Percentiles rank a stretch among this genome's conserved stretches.
These are phyloP conservation scores for Sicus ferrugineus DNA, from an alignment of 2,888 invertebrate species.

Conservation along the genomic window DNA sequence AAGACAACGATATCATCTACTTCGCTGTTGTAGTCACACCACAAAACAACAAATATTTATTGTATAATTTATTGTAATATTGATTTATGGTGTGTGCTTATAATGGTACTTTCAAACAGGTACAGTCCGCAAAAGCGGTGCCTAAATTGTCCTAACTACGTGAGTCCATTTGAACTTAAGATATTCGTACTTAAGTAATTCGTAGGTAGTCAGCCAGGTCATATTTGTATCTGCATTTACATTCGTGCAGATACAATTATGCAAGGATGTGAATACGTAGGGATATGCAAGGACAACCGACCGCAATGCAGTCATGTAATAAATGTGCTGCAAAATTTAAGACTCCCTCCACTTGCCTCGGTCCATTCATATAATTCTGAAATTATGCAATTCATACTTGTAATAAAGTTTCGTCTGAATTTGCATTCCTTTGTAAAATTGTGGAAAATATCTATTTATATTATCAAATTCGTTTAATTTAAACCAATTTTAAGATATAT, in stretches of 20 bases:
- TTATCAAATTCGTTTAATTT: too few species aligned
- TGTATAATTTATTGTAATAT: too few species aligned
- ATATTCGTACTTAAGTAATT: not conserved
- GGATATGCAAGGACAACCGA: too few species aligned
- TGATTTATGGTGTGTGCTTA: not conserved
- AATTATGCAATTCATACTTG: too few species aligned
- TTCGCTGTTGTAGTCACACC: too few species aligned
- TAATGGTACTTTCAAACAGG: not conserved
- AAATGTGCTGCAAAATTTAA: not conserved
- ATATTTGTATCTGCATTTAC: not conserved
- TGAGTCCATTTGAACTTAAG: constrained; percentile 14
- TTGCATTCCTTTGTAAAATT: too few species aligned
- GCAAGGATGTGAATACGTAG: not conserved
- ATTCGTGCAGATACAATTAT: not conserved
- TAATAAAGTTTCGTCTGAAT: too few species aligned
- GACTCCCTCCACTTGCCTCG: too few species aligned
- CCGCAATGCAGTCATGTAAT: not conserved
- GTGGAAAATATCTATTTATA: too few species aligned
- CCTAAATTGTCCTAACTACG: constrained; percentile 1
- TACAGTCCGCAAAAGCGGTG: not conserved
- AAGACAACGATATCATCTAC: too few species aligned
- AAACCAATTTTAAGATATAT: too few species aligned
- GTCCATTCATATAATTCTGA: too few species aligned
- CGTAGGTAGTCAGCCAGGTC: not conserved
- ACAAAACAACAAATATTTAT: not conserved